Evolutionary conservation across 2,888 invertebrate species (phyloP).

Genomic region (Aphrophora alni): DNA sequence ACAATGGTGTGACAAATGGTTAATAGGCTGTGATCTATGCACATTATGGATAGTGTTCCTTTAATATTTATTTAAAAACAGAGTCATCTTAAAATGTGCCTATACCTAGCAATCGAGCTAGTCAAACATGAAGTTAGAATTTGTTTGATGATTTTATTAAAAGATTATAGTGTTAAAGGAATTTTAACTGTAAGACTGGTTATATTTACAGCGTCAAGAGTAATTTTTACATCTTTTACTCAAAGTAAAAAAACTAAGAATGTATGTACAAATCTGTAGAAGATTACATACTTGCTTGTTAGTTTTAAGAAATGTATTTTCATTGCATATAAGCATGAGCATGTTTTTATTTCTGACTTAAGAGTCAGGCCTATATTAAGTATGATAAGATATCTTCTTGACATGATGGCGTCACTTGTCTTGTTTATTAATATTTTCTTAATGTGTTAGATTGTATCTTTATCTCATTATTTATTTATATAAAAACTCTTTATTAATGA

Average conservation of each 20-base stretch:
- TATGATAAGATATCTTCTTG: not conserved
- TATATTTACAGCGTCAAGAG: no score
- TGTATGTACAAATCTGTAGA: no score
- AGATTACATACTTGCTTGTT: no score
- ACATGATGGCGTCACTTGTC: not conserved
- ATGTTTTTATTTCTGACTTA: not conserved
- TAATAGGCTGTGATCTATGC: not conserved
- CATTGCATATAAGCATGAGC: not conserved
- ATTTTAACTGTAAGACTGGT: no score
- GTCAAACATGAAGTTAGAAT: not conserved
- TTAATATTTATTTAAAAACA: not conserved
- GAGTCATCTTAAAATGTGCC: not conserved
- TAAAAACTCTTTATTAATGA: not conserved
- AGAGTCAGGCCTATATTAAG: not conserved
- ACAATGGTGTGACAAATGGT: conserved; percentile 27
- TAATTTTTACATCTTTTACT: no score
- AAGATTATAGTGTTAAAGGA: no score
- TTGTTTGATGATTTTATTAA: no score
- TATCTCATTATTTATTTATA: not conserved
- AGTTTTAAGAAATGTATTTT: no score
- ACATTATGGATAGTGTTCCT: not conserved
- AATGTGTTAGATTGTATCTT: not conserved
- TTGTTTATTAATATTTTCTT: not conserved
- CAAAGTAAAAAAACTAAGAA: no score
- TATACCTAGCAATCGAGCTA: not conserved